phyloP scores from a whole-genome alignment of 64 coral and sea anemone genomes.

The Stylophora pistillata region DNA sequence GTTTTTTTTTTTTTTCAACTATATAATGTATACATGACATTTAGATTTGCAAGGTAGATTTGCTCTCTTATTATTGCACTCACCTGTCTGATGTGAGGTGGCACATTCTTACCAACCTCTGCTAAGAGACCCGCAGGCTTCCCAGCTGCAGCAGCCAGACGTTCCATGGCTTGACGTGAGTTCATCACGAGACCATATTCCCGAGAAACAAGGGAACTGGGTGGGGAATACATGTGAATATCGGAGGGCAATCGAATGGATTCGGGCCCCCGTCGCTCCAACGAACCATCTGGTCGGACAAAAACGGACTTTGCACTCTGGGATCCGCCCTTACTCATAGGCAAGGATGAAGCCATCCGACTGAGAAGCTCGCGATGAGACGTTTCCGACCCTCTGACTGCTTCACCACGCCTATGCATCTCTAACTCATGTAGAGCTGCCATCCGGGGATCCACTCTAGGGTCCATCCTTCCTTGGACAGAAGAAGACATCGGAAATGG shows the following conservation, averaged over 20 bases:
- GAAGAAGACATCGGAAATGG: background rate
- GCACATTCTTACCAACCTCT: constrained; percentile 71
- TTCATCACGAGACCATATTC: constrained; percentile 51
- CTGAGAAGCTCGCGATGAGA: constrained; percentile 85
- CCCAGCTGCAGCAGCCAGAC: constrained; percentile 79
- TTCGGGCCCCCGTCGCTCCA: constrained; percentile 54
- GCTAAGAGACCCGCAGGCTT: constrained; percentile 51
- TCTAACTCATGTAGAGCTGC: constrained; percentile 71
- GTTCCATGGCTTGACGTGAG: constrained; percentile 80
- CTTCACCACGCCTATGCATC: constrained; percentile 74
- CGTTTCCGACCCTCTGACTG: constrained; percentile 53
- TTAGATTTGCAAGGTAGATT: background rate
- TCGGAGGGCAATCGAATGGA: constrained; percentile 35
- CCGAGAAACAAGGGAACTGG: constrained; percentile 40
- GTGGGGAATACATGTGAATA: constrained; percentile 44
- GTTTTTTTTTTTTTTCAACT: background rate
- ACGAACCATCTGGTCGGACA: constrained; percentile 65
- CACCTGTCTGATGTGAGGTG: constrained; percentile 85
- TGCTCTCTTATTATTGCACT: constrained; percentile 4
- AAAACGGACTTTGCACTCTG: constrained; percentile 38
- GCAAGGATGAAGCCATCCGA: constrained; percentile 79
- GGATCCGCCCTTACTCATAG: constrained; percentile 28
- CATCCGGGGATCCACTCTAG: constrained; percentile 63
- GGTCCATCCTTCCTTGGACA: constrained; percentile 55
- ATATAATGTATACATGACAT: background rate